Evolutionary conservation across 1,140 invertebrate species (phyloP).

Genomic region (Panagrolaimus sp.): DNA sequence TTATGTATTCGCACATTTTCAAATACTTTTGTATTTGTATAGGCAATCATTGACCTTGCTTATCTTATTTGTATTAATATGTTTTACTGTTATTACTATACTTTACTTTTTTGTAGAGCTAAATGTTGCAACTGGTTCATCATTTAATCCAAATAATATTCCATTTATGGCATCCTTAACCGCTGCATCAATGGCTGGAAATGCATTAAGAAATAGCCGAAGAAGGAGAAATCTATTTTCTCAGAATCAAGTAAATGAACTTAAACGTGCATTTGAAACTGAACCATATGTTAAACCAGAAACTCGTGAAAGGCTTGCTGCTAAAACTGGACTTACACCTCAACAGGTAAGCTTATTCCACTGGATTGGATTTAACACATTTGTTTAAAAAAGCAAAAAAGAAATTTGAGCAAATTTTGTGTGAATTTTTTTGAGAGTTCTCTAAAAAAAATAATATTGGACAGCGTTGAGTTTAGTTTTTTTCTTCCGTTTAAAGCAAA

Average conservation of each 20-base stretch:
- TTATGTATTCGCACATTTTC: too few relatives aligned
- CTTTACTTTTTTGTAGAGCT: background rate
- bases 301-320: background rate
- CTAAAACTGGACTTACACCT: background rate
- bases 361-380: too few relatives aligned
- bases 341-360: background rate
- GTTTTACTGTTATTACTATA: background rate
- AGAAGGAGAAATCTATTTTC: background rate
- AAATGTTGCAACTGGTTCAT: background rate
- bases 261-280: background rate
- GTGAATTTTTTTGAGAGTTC: too few relatives aligned
- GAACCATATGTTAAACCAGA: conserved; percentile 8
- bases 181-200: background rate
- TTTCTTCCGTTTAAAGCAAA: too few relatives aligned
- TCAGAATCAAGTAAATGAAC: conserved; percentile 5
- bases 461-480: too few relatives aligned
- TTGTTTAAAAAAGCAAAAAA: too few relatives aligned
- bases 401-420: conserved; percentile 4
- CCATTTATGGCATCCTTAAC: too few relatives aligned
- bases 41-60: too few relatives aligned
- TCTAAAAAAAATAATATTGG: too few relatives aligned
- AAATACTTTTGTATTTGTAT: too few relatives aligned
- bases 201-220: background rate
- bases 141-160: background rate
- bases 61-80: too few relatives aligned